These are phyloP conservation scores for Pandion haliaetus DNA, from an alignment of 2,113 vertebrate species.

Conservation along the genomic window DNA sequence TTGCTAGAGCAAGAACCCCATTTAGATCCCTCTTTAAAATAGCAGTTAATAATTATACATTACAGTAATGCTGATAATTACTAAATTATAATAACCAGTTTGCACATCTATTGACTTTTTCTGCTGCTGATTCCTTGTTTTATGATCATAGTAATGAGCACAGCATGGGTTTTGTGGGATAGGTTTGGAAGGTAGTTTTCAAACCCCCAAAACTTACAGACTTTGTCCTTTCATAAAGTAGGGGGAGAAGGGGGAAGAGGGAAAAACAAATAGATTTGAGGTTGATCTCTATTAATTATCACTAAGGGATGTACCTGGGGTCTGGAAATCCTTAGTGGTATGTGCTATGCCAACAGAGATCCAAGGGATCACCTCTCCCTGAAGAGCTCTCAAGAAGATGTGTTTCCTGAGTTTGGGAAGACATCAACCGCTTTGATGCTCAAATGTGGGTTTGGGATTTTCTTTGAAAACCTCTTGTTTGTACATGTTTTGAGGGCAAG, in stretches of 20 bases:
- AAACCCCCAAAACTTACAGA: background rate
- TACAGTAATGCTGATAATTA: background rate
- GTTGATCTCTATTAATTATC: background rate
- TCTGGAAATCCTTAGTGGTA: background rate
- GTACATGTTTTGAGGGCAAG: background rate
- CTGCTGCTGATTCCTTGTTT: background rate
- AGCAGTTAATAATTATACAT: background rate
- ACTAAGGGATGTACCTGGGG: background rate
- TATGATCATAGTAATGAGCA: background rate
- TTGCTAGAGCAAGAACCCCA: background rate
- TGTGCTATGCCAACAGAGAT: background rate
- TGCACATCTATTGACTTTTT: background rate
- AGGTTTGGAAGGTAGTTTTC: background rate
- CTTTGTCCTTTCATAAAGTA: background rate
- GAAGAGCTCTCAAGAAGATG: background rate
- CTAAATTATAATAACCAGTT: background rate
- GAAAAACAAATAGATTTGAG: background rate
- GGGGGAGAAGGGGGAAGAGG: fast-evolving
- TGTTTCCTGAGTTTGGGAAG: background rate
- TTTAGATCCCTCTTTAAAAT: background rate
- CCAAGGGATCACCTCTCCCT: background rate
- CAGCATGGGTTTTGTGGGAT: background rate
- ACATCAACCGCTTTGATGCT: background rate
- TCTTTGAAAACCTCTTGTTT: background rate
- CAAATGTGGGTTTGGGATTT: background rate